Conservation (phyloP, 2,797 vertebrate genomes). For the Sebastes alutus region DNA sequence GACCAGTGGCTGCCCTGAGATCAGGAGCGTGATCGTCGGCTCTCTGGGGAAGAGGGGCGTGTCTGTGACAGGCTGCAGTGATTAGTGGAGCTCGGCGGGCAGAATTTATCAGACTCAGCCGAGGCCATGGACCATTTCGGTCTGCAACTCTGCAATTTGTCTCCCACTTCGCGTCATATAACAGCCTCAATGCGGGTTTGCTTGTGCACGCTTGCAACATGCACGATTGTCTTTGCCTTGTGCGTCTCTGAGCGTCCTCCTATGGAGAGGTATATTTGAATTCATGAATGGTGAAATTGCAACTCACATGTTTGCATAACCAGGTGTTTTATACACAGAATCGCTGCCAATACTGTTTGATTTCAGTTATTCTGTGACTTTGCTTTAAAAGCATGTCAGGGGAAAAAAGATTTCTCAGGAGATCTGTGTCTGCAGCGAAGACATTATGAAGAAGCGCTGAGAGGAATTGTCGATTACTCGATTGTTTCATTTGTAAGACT, state of each 20-base stretch:
- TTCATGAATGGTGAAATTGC: conserved; percentile 14
- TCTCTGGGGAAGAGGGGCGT: conserved; percentile 66
- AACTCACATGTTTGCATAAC: conserved; percentile 9
- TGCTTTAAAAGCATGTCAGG: not conserved
- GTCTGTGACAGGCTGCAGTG: conserved; percentile 75
- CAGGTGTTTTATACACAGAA: not conserved
- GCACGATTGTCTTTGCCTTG: not conserved
- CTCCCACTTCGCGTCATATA: conserved; percentile 58
- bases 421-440: conserved; percentile 5
- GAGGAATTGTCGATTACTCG: not conserved
- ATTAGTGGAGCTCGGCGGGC: conserved; percentile 79
- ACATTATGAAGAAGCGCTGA: not conserved
- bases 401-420: not conserved
- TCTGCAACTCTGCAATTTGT: conserved; percentile 78
- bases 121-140: conserved; percentile 71
- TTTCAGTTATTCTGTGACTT: conserved; percentile 17
- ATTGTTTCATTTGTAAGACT: not conserved
- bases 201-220: conserved; percentile 22
- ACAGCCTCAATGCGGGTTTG: conserved; percentile 39
- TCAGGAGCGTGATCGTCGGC: conserved; percentile 39
- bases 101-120: conserved; percentile 80
- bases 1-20: conserved; percentile 52
- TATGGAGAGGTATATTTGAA: conserved; percentile 4
- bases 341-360: conserved; percentile 12
- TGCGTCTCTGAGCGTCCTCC: not conserved